Conservation (phyloP, 2,113 vertebrate species). For the Scomber scombrus region DNA sequence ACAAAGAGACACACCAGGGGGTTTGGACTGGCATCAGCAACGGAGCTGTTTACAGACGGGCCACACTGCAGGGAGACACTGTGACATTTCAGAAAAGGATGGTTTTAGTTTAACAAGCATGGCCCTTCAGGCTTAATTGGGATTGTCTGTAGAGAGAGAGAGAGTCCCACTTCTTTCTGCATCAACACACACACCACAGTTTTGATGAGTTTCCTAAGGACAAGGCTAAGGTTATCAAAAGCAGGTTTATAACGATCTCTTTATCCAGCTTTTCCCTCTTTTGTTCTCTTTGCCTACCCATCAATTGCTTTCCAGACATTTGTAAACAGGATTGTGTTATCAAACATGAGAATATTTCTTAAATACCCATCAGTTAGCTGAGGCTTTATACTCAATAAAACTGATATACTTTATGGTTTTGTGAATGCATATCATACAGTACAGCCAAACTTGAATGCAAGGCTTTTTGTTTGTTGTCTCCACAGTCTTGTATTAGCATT, state of each 20-base stretch:
- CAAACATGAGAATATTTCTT: not conserved
- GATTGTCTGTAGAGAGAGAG: conserved; percentile 43
- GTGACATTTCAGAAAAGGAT: conserved; percentile 81
- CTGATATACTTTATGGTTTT: not conserved
- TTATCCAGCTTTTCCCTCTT: not conserved
- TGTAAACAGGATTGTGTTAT: not conserved
- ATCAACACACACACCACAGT: conserved; percentile 21
- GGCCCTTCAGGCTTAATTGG: conserved; percentile 78
- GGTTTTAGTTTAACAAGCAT: conserved; percentile 79
- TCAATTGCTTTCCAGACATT: not conserved
- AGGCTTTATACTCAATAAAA: not conserved
- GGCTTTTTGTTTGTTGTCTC: conserved; percentile 38
- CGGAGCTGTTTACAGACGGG: conserved; percentile 73
- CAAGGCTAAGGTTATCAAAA: conserved; percentile 25
- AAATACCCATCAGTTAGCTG: not conserved
- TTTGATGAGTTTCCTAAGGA: conserved; percentile 45
- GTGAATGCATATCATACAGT: conserved; percentile 2
- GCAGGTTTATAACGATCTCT: not conserved
- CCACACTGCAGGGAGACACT: conserved; percentile 71
- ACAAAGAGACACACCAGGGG: conserved; percentile 55
- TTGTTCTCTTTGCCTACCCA: not conserved
- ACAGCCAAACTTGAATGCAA: conserved; percentile 7
- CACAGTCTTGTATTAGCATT: conserved; percentile 43
- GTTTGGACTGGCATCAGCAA: conserved; percentile 57
- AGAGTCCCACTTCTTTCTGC: conserved; percentile 51